Evolutionary conservation across 64 coral and sea anemone species (phyloP).

Genomic region (Orbicella faveolata): DNA sequence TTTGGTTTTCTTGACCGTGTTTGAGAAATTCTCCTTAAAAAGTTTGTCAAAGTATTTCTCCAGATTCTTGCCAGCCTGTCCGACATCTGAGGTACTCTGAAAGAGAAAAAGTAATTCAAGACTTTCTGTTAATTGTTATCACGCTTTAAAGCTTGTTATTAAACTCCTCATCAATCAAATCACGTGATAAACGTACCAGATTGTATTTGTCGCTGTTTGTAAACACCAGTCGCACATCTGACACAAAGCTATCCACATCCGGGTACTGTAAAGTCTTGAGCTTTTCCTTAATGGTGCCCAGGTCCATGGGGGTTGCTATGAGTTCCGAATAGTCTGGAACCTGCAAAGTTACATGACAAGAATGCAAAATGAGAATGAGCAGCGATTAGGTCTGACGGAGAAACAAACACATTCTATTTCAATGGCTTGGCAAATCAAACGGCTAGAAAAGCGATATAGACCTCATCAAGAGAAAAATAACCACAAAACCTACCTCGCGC

Average conservation of each 20-base stretch:
- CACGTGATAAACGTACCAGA: slow-evolving; percentile 29
- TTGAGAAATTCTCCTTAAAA: slow-evolving; percentile 21
- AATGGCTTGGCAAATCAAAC: too few species aligned
- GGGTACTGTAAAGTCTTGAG: slow-evolving; percentile 52
- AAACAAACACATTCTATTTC: too few species aligned
- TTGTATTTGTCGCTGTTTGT: slow-evolving; percentile 84
- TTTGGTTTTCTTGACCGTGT: not conserved
- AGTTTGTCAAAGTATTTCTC: slow-evolving; percentile 41
- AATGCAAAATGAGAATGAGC: too few species aligned
- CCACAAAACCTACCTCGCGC: slow-evolving; percentile 58
- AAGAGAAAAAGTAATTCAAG: not conserved
- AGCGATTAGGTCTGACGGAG: too few species aligned
- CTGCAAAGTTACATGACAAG: slow-evolving; percentile 15
- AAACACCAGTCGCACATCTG: slow-evolving; percentile 74
- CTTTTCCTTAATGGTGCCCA: slow-evolving; percentile 70
- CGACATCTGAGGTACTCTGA: slow-evolving; percentile 40
- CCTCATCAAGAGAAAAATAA: not conserved
- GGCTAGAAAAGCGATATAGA: not conserved
- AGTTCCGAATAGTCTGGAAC: slow-evolving; percentile 81
- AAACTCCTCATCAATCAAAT: too few species aligned
- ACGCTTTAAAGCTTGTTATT: too few species aligned
- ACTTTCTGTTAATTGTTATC: too few species aligned
- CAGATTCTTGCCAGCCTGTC: slow-evolving; percentile 34
- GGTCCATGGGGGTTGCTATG: slow-evolving; percentile 78
- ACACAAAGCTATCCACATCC: slow-evolving; percentile 50